phyloP scores from a whole-genome alignment of 2,113 vertebrate species.

The Malurus cyaneus region DNA sequence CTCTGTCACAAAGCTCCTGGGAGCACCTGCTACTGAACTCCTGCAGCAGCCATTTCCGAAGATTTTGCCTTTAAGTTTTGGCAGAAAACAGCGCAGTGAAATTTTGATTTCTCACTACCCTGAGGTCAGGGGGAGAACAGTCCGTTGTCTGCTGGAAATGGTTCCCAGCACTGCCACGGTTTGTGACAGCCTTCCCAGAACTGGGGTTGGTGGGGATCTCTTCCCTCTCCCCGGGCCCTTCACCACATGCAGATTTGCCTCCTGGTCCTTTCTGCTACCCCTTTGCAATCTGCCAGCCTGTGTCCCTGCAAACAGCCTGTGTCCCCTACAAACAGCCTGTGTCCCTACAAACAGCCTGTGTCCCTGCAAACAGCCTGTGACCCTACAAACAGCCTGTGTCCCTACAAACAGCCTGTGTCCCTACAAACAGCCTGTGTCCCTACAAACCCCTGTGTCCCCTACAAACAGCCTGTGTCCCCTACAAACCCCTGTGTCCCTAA shows the following conservation, averaged over 20 bases:
- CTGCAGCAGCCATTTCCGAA: neutral
- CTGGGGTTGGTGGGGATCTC: neutral
- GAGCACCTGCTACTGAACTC: neutral
- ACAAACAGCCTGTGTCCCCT: too few species aligned
- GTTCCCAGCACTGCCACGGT: neutral
- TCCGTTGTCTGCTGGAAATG: neutral
- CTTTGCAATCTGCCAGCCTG: neutral
- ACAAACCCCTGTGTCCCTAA: too few species aligned
- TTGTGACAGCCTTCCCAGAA: constrained; percentile 1
- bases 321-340: too few species aligned
- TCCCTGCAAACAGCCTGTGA: too few species aligned
- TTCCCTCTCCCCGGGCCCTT: neutral
- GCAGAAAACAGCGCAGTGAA: neutral
- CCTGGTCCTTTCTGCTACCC: neutral
- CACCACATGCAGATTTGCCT: neutral
- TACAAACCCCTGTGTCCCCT: too few species aligned
- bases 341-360: too few species aligned
- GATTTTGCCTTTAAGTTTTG: neutral
- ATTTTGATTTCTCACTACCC: neutral
- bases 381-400: too few species aligned
- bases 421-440: too few species aligned
- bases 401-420: too few species aligned
- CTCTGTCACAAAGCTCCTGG: constrained; percentile 6
- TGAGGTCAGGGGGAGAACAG: neutral
- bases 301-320: too few species aligned